A percentile compares a stretch with the other conserved stretches of the same genome.
Evolutionary conservation across 53 echinoderm and acorn worm species (phyloP).

Genomic region (Holothuria leucospilota): DNA sequence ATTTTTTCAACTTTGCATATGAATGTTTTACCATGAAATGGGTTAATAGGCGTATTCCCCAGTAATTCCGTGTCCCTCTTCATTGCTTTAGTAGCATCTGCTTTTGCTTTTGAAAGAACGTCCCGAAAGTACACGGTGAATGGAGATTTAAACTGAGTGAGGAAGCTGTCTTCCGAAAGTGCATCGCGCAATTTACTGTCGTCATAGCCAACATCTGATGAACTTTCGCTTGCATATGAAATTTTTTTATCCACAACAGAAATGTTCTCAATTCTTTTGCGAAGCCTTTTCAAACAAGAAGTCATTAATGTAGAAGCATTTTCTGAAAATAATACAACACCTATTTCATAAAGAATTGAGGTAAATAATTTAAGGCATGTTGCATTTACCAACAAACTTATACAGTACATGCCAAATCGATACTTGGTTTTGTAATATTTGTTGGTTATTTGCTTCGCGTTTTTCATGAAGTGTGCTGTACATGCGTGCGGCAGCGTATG

Average conservation of each 20-base stretch:
- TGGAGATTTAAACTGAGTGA: neutral
- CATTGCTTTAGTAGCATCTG: neutral
- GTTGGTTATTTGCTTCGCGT: neutral
- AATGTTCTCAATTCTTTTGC: neutral
- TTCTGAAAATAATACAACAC: neutral
- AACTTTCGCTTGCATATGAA: neutral
- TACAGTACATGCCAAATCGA: neutral
- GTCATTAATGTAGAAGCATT: neutral
- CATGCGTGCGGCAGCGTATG: too few relatives aligned
- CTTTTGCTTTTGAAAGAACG: neutral
- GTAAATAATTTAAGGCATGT: neutral
- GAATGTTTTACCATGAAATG: neutral
- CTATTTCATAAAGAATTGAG: neutral
- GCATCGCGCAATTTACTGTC: neutral
- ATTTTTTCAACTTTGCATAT: neutral
- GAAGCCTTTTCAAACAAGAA: neutral
- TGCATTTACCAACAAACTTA: neutral
- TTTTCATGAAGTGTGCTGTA: neutral
- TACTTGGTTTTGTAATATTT: neutral
- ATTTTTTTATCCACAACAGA: too few relatives aligned
- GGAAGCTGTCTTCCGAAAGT: neutral
- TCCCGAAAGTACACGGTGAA: neutral
- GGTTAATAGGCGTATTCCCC: neutral
- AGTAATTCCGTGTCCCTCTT: neutral
- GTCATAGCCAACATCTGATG: neutral